Evolutionary conservation across 2,797 vertebrate genomes (phyloP), one percentile per base, ranked within the genome.

Genomic region (Passerculus sandwichensis): DNA sequence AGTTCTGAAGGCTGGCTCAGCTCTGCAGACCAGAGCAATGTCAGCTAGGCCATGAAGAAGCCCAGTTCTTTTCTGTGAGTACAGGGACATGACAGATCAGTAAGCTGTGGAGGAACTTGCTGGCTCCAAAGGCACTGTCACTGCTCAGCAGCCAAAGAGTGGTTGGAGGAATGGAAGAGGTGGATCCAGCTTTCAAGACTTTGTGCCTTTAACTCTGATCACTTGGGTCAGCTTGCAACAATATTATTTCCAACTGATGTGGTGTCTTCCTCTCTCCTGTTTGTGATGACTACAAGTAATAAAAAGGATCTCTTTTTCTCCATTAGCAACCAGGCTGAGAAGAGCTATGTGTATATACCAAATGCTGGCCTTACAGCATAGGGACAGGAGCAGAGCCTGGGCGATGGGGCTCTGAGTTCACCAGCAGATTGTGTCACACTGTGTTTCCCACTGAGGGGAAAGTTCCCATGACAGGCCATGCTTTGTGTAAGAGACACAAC

Each of bases 381-480:
- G 56, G 6, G 3, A n/a, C 48, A 87, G n/a, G 44, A 83, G 12
- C 22, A 74, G 30, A 67, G 13, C 13, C 25, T 6, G 6, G 45
- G 36, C 66, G 76, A 42, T 36, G 42, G 27, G 38, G 11, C 72
- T 45, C 5, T 0, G 5, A 64, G 40, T 45, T 88, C 71, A 75
- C 18, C 13, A 13, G 26, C 38, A 71, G 79, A 20, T 61, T 34
- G 44, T 21, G 12, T 54, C 56, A 89, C 5, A 3, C 19, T 3
- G 8, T 47, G 38, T 17, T 72, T 53, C 34, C 22, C 17, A 4
- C 44, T 13, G 30, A 30, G 8, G 23, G 23, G 15, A 26, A 60
- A 36, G 7, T 44, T 79, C 21, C 51, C 0, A 0, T 8, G 32
- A 19, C 14, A 34, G 11, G 11, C 1, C 0, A 10, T n/a, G 21